Evolutionary conservation across 2,888 invertebrate genomes (phyloP).

Genomic region (Tridacna crocea): DNA sequence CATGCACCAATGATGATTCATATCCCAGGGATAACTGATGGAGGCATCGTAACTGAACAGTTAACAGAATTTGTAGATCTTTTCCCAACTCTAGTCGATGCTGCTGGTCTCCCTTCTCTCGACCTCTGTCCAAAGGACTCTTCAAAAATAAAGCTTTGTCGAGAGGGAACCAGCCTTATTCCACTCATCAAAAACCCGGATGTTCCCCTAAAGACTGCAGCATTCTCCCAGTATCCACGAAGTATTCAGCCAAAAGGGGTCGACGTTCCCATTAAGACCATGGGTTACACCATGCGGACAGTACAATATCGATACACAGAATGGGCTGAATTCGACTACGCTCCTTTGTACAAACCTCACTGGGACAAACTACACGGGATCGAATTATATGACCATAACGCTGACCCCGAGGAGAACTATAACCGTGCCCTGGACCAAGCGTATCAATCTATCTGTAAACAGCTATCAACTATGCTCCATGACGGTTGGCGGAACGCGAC

Average conservation of each 20-base stretch:
- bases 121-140: slow-evolving; percentile 65
- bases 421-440: slow-evolving; percentile 87
- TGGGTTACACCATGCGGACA: slow-evolving; percentile 72
- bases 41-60: slow-evolving; percentile 59
- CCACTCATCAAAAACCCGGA: slow-evolving; percentile 57
- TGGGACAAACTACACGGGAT: slow-evolving; percentile 85
- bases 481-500: slow-evolving; percentile 40
- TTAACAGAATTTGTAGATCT: slow-evolving; percentile 73
- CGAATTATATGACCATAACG: slow-evolving; percentile 91
- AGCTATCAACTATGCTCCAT: slow-evolving; percentile 39
- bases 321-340: slow-evolving; percentile 52
- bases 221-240: slow-evolving; percentile 69
- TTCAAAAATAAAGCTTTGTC: slow-evolving; percentile 53
- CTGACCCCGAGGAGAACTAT: slow-evolving; percentile 89
- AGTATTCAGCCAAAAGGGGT: neutral
- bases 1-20: slow-evolving; percentile 74
- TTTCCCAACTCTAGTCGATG: slow-evolving; percentile 72
- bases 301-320: slow-evolving; percentile 65
- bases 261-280: slow-evolving; percentile 19
- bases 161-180: slow-evolving; percentile 68
- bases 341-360: slow-evolving; percentile 46
- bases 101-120: slow-evolving; percentile 62
- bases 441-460: slow-evolving; percentile 69
- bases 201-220: slow-evolving; percentile 44
- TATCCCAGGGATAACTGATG: slow-evolving; percentile 71